Conservation (phyloP, 2,797 vertebrate species). For the Hyperoplus immaculatus region DNA sequence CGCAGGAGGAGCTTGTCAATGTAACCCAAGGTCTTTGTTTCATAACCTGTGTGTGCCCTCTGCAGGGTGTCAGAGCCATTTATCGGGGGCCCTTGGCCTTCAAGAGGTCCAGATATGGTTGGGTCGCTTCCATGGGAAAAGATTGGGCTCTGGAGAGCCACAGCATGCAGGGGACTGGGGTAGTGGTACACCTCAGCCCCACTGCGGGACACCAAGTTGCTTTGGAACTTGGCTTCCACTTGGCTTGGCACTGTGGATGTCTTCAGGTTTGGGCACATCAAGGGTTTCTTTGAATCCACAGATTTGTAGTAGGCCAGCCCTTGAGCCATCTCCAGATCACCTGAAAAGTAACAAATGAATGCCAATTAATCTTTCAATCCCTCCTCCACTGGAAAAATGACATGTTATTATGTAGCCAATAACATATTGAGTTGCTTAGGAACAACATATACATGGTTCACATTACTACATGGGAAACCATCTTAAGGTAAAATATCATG, state of each 20-base stretch:
- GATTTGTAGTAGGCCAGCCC: conserved; percentile 77
- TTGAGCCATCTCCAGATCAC: conserved; percentile 90
- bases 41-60: conserved; percentile 58
- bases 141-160: conserved; percentile 95
- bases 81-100: conserved; percentile 42
- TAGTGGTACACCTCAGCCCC: conserved; percentile 92
- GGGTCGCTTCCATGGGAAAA: conserved; percentile 83
- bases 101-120: conserved; percentile 43
- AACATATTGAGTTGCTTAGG: conserved; percentile 33
- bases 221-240: conserved; percentile 90
- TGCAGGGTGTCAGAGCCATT: conserved; percentile 49
- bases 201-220: conserved; percentile 88
- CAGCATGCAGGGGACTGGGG: conserved; percentile 95
- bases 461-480: conserved; percentile 16
- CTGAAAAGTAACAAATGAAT: conserved; percentile 76
- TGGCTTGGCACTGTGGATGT: conserved; percentile 20
- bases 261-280: conserved; percentile 68
- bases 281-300: conserved; percentile 69
- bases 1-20: conserved; percentile 89
- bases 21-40: conserved; percentile 84
- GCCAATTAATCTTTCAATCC: conserved; percentile 25
- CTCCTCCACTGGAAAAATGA: conserved; percentile 2
- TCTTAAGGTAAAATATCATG: not conserved
- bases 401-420: conserved; percentile 38
- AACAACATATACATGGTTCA: conserved; percentile 19